Evolutionary conservation across 2,888 invertebrate genomes (phyloP).

Genomic region (Erannis defoliaria): DNA sequence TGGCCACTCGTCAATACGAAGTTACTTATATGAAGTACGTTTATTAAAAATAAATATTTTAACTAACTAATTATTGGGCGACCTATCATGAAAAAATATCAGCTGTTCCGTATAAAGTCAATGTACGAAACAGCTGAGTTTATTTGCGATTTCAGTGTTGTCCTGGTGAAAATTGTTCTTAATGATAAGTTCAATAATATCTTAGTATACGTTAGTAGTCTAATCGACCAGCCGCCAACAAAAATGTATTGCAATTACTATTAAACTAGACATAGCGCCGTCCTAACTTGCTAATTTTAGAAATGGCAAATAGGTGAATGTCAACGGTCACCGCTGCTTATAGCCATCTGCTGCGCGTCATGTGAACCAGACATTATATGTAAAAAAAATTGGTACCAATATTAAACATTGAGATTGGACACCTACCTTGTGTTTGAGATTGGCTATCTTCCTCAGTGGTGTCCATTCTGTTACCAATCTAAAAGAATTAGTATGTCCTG

Average conservation of each 20-base stretch:
- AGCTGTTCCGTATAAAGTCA: too few species aligned
- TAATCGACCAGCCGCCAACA: not conserved
- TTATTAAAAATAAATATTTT: too few species aligned
- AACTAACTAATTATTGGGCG: too few species aligned
- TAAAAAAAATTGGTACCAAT: not conserved
- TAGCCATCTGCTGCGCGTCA: conserved; percentile 25
- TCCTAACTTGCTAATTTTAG: conserved; percentile 18
- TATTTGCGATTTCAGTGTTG: too few species aligned
- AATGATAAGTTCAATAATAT: too few species aligned
- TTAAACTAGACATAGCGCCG: not conserved
- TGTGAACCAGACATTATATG: conserved; percentile 23
- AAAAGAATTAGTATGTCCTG: too few species aligned
- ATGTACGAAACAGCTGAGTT: too few species aligned
- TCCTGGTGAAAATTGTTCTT: too few species aligned
- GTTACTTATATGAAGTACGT: too few species aligned
- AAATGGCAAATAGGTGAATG: conserved; percentile 23
- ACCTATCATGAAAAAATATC: too few species aligned
- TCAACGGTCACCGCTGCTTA: conserved; percentile 14
- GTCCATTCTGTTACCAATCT: too few species aligned
- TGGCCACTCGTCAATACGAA: too few species aligned
- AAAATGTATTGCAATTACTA: not conserved
- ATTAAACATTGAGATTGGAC: not conserved
- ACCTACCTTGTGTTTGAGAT: not conserved
- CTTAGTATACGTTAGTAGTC: not conserved
- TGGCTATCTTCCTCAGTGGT: not conserved